Conservation (phyloP, 2,888 invertebrate genomes). For the Boloria selene region DNA sequence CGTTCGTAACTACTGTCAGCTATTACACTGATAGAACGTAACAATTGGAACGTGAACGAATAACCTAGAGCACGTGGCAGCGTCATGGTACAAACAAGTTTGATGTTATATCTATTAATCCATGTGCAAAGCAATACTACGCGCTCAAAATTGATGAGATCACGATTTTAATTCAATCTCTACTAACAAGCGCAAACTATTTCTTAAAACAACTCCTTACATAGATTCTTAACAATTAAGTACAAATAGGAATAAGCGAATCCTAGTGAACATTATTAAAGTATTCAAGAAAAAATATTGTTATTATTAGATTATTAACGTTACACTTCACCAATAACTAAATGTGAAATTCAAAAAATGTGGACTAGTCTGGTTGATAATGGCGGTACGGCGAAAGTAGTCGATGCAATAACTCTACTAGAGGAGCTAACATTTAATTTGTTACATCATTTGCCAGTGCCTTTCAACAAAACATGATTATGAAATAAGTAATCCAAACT, state of each 20-base stretch:
- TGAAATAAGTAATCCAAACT: slow-evolving; percentile 35
- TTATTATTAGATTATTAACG: neutral
- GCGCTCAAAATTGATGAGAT: slow-evolving; percentile 38
- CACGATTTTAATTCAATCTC: slow-evolving; percentile 39
- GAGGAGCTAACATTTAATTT: slow-evolving; percentile 36
- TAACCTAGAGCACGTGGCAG: slow-evolving; percentile 48
- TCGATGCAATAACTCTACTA: slow-evolving; percentile 29
- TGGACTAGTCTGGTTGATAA: slow-evolving; percentile 23
- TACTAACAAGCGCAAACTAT: neutral
- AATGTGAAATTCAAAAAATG: slow-evolving; percentile 20
- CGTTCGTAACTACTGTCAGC: slow-evolving; percentile 29
- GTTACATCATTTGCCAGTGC: slow-evolving; percentile 37
- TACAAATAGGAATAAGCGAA: no score
- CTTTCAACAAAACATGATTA: slow-evolving; percentile 43
- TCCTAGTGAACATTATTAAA: no score
- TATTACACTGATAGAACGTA: slow-evolving; percentile 39
- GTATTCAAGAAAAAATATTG: no score
- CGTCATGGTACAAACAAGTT: slow-evolving; percentile 48
- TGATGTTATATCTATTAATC: slow-evolving; percentile 40
- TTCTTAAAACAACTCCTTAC: no score
- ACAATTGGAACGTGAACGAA: slow-evolving; percentile 47
- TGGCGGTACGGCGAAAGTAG: slow-evolving; percentile 30
- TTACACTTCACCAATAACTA: neutral
- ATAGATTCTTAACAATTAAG: no score
- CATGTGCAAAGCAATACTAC: slow-evolving; percentile 33